A percentile compares a stretch with the other conserved stretches of the same genome.
phyloP scores from a whole-genome alignment of 2,113 vertebrate species.

The Aramus guarauna region DNA sequence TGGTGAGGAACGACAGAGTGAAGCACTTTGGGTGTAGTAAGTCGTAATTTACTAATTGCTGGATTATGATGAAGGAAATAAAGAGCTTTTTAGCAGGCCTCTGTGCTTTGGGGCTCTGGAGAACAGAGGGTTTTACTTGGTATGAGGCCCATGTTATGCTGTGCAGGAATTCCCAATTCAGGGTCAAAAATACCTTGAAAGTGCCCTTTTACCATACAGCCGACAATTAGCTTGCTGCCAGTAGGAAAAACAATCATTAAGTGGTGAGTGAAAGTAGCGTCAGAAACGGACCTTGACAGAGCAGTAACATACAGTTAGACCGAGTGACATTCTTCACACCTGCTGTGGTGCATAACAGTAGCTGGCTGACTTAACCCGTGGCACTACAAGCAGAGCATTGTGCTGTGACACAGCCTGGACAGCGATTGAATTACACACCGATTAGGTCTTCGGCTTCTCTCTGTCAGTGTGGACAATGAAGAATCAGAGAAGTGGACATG shows the following conservation, averaged over 20 bases:
- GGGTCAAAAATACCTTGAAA: neutral
- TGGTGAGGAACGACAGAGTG: neutral
- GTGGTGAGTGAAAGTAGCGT: conserved; percentile 39
- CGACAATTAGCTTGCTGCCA: neutral
- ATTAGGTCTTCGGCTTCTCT: conserved; percentile 65
- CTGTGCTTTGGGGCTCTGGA: neutral
- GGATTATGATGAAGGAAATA: neutral
- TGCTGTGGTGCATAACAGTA: conserved; percentile 78
- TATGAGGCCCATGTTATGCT: neutral
- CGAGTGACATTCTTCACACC: conserved; percentile 75
- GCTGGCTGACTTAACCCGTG: conserved; percentile 68
- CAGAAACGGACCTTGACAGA: conserved; percentile 50
- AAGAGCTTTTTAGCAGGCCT: neutral
- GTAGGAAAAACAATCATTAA: conserved; percentile 27
- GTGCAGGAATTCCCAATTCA: neutral
- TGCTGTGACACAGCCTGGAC: conserved; percentile 64
- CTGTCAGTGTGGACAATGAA: conserved; percentile 65
- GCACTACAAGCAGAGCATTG: conserved; percentile 76
- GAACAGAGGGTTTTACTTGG: neutral
- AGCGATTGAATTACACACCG: conserved; percentile 75
- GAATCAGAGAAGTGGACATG: conserved; percentile 68
- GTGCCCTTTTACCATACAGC: neutral
- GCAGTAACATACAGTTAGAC: conserved; percentile 55
- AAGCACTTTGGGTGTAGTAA: neutral
- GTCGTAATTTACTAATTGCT: neutral